phyloP scores from a whole-genome alignment of 2,888 invertebrate genomes.

The Himalopsyche japonica region DNA sequence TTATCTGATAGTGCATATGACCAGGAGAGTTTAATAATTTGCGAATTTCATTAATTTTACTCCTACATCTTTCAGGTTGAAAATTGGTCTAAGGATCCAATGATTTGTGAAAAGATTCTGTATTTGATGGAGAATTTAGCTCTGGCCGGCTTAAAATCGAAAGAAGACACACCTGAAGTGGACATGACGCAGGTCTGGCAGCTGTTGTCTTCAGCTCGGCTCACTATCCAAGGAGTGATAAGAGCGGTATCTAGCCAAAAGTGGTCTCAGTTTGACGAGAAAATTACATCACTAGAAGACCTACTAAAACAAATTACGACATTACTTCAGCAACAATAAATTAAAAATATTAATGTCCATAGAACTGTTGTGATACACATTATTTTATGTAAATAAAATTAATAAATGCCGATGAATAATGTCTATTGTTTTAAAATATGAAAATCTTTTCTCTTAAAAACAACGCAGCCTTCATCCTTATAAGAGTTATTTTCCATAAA shows the following conservation, averaged over 20 bases:
- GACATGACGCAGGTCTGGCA: slow-evolving; percentile 60
- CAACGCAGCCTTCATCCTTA: no score
- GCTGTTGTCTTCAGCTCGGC: slow-evolving; percentile 62
- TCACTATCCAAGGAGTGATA: slow-evolving; percentile 62
- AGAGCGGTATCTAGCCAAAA: slow-evolving; percentile 55
- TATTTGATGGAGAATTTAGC: slow-evolving; percentile 63
- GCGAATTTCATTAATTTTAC: background rate
- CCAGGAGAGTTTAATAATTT: no score
- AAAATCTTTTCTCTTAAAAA: no score
- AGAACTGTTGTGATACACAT: no score
- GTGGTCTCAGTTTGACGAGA: slow-evolving; percentile 51
- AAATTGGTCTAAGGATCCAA: slow-evolving; percentile 62
- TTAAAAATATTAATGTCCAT: background rate
- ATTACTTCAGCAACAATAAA: slow-evolving; percentile 24
- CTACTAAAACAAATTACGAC: slow-evolving; percentile 36
- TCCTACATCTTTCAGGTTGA: slow-evolving; percentile 47
- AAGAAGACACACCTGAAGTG: slow-evolving; percentile 52
- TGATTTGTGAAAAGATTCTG: slow-evolving; percentile 65
- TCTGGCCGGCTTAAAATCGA: slow-evolving; percentile 61
- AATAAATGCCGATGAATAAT: no score
- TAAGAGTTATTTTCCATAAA: no score
- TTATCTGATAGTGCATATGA: no score
- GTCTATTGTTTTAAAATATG: no score
- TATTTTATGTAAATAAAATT: no score
- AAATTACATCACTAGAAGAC: slow-evolving; percentile 48